Conservation (phyloP, 2,888 invertebrate species). For the Rhagium mordax region DNA sequence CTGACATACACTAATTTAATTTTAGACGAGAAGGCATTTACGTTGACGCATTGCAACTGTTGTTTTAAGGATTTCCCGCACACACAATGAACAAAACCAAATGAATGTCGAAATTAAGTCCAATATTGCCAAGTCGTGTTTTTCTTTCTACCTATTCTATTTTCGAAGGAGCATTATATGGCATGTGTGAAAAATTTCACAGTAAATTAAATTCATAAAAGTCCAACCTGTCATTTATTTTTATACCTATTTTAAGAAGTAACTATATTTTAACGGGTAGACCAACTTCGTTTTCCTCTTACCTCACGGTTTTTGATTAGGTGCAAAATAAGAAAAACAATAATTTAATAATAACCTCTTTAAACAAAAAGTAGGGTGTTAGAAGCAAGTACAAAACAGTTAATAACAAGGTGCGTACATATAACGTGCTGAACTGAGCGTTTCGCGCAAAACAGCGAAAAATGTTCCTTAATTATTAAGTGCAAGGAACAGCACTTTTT, state of each 20-base stretch:
- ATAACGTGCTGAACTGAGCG: too few species aligned
- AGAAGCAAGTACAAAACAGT: too few species aligned
- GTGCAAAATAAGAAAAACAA: too few species aligned
- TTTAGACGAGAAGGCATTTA: slow-evolving; percentile 55
- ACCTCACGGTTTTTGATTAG: too few species aligned
- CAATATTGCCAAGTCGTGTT: slow-evolving; percentile 35
- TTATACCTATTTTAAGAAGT: not conserved
- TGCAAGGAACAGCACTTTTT: too few species aligned
- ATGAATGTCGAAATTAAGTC: slow-evolving; percentile 42
- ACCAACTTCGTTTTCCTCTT: too few species aligned
- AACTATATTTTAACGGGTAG: too few species aligned
- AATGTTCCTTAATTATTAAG: too few species aligned
- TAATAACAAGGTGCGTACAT: too few species aligned
- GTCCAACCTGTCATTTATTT: not conserved
- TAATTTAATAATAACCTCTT: too few species aligned
- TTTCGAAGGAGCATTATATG: slow-evolving; percentile 20
- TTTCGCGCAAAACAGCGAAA: too few species aligned
- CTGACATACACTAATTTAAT: slow-evolving; percentile 57
- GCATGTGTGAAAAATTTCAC: not conserved
- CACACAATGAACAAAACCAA: slow-evolving; percentile 46
- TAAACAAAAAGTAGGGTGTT: too few species aligned
- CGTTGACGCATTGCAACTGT: slow-evolving; percentile 60
- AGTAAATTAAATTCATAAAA: not conserved
- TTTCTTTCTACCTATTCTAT: slow-evolving; percentile 34
- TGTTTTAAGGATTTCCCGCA: slow-evolving; percentile 61